A percentile compares a stretch with the other conserved stretches of the same genome.
These are phyloP conservation scores for Apodemia zela DNA, from an alignment of 2,888 invertebrate species.

Conservation along the genomic window DNA sequence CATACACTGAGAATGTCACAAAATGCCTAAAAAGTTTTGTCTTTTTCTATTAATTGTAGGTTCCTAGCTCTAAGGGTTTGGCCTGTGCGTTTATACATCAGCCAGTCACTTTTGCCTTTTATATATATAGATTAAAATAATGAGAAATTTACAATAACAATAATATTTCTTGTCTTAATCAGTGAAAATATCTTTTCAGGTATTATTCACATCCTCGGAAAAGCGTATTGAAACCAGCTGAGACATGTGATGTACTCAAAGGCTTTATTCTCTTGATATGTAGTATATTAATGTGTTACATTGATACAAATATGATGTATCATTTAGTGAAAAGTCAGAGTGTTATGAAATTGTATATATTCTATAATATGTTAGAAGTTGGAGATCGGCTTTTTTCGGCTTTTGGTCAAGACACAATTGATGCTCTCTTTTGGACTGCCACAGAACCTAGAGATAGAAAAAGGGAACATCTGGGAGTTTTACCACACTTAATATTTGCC, in stretches of 20 bases:
- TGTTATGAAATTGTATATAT: slow-evolving; percentile 99
- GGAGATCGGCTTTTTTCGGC: slow-evolving; percentile 97
- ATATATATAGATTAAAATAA: too few species aligned
- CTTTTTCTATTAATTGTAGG: too few species aligned
- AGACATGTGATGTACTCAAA: slow-evolving; percentile 97
- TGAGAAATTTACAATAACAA: too few species aligned
- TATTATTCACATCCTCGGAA: slow-evolving; percentile 59
- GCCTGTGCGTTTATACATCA: too few species aligned
- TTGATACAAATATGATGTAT: slow-evolving; percentile 99
- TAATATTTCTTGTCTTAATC: too few species aligned
- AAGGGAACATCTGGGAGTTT: slow-evolving; percentile 90
- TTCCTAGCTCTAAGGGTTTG: too few species aligned
- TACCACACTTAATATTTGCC: slow-evolving; percentile 95
- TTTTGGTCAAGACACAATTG: slow-evolving; percentile 98
- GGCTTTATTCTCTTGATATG: slow-evolving; percentile 92
- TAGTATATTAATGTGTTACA: slow-evolving; percentile 91
- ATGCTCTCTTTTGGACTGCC: slow-evolving; percentile 99
- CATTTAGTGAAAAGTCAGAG: slow-evolving; percentile 98
- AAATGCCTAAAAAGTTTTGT: too few species aligned
- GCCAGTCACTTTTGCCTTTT: too few species aligned
- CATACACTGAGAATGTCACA: too few species aligned
- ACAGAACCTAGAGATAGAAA: slow-evolving; percentile 94
- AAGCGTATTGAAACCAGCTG: slow-evolving; percentile 89
- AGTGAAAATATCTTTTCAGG: slow-evolving; percentile 43
- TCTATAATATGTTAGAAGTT: slow-evolving; percentile 99